phyloP scores from a whole-genome alignment of 2,888 invertebrate genomes.

The Keiferia lycopersicella region DNA sequence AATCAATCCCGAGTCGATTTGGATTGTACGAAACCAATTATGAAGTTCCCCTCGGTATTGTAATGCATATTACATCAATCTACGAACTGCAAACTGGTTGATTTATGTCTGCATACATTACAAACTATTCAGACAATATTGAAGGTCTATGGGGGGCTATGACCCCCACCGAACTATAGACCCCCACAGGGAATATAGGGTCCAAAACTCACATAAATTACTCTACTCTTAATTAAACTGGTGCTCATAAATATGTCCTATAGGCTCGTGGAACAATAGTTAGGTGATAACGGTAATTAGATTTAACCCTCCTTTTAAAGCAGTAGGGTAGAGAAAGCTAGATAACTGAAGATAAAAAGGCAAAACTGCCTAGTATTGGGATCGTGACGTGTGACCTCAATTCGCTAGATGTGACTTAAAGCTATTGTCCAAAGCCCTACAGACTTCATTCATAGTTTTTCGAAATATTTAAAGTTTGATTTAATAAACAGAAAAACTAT shows the following conservation, averaged over 20 bases:
- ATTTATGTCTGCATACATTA: constrained; percentile 14
- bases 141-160: constrained; percentile 1
- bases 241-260: constrained; percentile 5
- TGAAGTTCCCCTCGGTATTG: no score
- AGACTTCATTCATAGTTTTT: no score
- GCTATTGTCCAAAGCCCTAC: no score
- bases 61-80: constrained; percentile 3
- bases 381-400: no score
- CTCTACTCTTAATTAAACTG: constrained; percentile 8
- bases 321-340: no score
- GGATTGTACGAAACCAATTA: no score
- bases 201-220: constrained; percentile 13
- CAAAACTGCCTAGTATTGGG: no score
- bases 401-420: no score
- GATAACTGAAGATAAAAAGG: no score
- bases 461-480: no score
- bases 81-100: not conserved
- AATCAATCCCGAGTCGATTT: no score
- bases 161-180: not conserved
- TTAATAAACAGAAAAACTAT: no score
- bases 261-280: not conserved
- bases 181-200: not conserved
- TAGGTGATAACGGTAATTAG: not conserved
- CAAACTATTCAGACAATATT: not conserved
- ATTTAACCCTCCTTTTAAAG: not conserved